Conservation (phyloP, 2,113 vertebrate genomes). For the Podarcis muralis region DNA sequence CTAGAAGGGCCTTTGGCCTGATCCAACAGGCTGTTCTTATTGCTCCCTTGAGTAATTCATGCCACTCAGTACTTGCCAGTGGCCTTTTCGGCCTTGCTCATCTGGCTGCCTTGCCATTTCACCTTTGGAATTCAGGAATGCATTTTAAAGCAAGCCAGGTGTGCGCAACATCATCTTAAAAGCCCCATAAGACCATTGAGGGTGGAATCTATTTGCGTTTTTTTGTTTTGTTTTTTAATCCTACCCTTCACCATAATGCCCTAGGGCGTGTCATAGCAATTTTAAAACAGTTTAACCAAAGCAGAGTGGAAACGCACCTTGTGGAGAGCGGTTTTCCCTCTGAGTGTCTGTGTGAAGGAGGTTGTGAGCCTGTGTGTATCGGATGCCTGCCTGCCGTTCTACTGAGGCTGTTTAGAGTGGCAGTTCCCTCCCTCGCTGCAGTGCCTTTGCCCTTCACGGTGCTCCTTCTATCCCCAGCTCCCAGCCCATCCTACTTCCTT, state of each 20-base stretch:
- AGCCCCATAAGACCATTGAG: background rate
- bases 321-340: background rate
- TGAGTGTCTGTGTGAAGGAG: too few relatives aligned
- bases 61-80: background rate
- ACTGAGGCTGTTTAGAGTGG: background rate
- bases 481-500: slow-evolving; percentile 31
- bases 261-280: too few relatives aligned
- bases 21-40: too few relatives aligned
- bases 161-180: background rate
- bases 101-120: background rate
- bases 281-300: background rate
- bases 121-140: background rate
- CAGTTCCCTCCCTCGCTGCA: too few relatives aligned
- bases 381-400: background rate
- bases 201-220: too few relatives aligned
- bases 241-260: too few relatives aligned
- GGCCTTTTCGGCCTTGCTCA: background rate
- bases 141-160: background rate
- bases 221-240: too few relatives aligned
- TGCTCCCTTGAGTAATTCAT: background rate
- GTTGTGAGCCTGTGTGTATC: background rate
- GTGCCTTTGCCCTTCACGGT: background rate
- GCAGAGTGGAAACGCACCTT: too few relatives aligned
- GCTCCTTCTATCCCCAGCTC: background rate
- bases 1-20: too few relatives aligned